A percentile compares a stretch with the other conserved stretches of the same genome.
phyloP scores from a whole-genome alignment of 2,113 vertebrate genomes.

The Lagopus muta region DNA sequence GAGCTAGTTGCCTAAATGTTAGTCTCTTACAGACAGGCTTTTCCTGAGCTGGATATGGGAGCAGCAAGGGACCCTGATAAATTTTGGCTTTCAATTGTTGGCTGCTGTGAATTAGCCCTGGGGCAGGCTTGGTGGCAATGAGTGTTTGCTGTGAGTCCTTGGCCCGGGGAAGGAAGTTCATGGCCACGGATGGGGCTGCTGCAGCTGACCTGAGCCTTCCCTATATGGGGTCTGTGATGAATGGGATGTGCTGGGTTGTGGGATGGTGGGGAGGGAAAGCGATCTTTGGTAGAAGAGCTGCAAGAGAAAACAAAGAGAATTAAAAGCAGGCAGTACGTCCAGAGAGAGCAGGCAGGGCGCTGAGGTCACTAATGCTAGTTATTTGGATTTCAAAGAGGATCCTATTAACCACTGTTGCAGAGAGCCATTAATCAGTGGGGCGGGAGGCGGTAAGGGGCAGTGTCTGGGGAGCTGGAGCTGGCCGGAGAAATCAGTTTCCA shows the following conservation, averaged over 20 bases:
- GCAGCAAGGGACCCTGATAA: background rate
- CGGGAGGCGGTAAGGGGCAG: background rate
- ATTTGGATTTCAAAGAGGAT: slow-evolving; percentile 62
- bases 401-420: slow-evolving; percentile 17
- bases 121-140: background rate
- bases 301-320: background rate
- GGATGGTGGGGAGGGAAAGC: background rate
- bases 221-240: accelerated
- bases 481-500: slow-evolving; percentile 40
- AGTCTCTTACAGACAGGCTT: slow-evolving; percentile 50
- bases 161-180: background rate
- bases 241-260: accelerated
- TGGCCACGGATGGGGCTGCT: background rate
- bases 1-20: slow-evolving; percentile 58
- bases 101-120: slow-evolving; percentile 34
- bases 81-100: slow-evolving; percentile 43
- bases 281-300: background rate
- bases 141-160: slow-evolving; percentile 13
- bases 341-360: slow-evolving; percentile 21
- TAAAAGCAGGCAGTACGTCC: background rate
- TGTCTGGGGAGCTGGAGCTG: slow-evolving; percentile 12
- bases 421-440: slow-evolving; percentile 52
- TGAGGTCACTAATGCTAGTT: slow-evolving; percentile 48
- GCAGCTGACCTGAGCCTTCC: background rate
- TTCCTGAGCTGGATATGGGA: slow-evolving; percentile 43